These are phyloP conservation scores for Lethrus apterus DNA, from an alignment of 1,140 invertebrate genomes.

Conservation along the genomic window DNA sequence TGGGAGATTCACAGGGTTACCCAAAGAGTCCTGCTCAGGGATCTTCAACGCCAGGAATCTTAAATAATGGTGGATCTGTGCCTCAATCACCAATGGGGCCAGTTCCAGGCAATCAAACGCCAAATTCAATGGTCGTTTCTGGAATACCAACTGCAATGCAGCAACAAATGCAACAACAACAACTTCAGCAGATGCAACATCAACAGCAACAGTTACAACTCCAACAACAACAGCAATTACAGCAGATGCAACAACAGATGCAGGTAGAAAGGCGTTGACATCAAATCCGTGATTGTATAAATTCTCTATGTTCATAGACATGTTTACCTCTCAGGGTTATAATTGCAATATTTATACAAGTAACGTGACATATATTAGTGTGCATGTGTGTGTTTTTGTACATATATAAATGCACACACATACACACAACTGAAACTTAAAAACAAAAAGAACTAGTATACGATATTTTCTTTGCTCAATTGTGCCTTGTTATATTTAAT, in stretches of 20 bases:
- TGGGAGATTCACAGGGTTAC: slow-evolving; percentile 63
- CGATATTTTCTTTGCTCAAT: slow-evolving; percentile 11
- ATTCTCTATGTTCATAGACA: too few relatives aligned
- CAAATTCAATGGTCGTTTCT: slow-evolving; percentile 29
- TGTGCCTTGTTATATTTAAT: slow-evolving; percentile 9
- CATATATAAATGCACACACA: too few relatives aligned
- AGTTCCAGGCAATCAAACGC: slow-evolving; percentile 28
- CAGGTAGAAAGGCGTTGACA: slow-evolving; percentile 40
- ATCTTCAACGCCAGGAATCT: slow-evolving; percentile 29
- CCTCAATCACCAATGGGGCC: slow-evolving; percentile 24
- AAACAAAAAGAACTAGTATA: too few relatives aligned
- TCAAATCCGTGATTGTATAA: too few relatives aligned
- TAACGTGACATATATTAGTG: too few relatives aligned
- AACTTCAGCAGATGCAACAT: slow-evolving; percentile 46
- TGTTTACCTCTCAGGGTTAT: too few relatives aligned
- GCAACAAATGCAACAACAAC: slow-evolving; percentile 44
- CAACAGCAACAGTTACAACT: slow-evolving; percentile 45
- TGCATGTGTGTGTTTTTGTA: too few relatives aligned
- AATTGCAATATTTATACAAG: too few relatives aligned
- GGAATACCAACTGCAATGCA: slow-evolving; percentile 34
- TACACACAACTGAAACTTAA: too few relatives aligned
- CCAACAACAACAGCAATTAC: slow-evolving; percentile 41
- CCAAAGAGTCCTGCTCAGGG: slow-evolving; percentile 46
- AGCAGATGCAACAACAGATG: slow-evolving; percentile 48
- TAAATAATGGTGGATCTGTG: slow-evolving; percentile 26